Conservation (phyloP, 2,113 vertebrate genomes). For the Stegastes partitus region DNA sequence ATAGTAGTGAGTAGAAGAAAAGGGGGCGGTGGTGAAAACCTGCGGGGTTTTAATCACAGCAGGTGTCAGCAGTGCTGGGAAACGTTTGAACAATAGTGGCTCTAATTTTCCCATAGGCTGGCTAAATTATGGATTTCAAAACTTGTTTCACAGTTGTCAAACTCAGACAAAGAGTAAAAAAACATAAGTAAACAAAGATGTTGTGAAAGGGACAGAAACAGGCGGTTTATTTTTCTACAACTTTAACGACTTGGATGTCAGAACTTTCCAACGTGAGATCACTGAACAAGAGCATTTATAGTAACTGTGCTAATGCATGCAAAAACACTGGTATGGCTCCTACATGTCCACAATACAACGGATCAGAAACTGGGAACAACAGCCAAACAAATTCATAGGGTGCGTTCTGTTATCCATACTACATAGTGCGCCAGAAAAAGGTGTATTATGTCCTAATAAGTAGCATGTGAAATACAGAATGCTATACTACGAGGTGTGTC, state of each 20-base stretch:
- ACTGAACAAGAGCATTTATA: neutral
- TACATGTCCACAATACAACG: neutral
- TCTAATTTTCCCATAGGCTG: neutral
- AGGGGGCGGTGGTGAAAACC: neutral
- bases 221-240: neutral
- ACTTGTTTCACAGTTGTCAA: constrained; percentile 13
- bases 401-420: no score
- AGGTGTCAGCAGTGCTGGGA: constrained; percentile 5
- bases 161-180: neutral
- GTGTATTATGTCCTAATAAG: no score
- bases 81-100: neutral
- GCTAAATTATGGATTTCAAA: constrained; percentile 12
- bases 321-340: neutral
- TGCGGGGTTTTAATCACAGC: constrained; percentile 11
- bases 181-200: constrained; percentile 14
- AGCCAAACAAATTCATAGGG: no score
- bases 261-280: neutral
- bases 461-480: no score
- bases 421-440: no score
- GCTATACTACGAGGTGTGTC: no score
- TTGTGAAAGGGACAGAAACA: constrained; percentile 3
- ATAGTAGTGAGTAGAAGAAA: neutral
- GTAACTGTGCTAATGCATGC: neutral
- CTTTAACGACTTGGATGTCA: neutral
- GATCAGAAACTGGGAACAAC: neutral